Evolutionary conservation across 2,797 vertebrate species (phyloP).

Genomic region (Falco naumanni): DNA sequence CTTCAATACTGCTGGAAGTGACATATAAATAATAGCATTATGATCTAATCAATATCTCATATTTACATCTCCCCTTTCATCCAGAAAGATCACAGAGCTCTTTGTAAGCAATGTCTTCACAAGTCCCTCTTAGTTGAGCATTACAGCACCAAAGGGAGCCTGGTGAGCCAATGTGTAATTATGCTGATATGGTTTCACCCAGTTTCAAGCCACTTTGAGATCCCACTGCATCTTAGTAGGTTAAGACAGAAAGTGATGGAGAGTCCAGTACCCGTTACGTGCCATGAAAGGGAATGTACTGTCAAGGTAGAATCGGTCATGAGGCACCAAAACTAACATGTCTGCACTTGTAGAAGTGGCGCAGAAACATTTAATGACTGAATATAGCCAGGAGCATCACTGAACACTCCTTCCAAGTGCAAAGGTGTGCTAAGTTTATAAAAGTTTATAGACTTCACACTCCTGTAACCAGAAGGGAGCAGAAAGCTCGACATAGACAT

Average conservation of each 20-base stretch:
- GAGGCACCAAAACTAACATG: not conserved
- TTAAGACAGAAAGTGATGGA: not conserved
- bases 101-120: constrained; percentile 46
- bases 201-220: not conserved
- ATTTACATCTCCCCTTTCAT: constrained; percentile 65
- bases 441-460: not conserved
- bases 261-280: not conserved
- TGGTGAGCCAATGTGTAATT: constrained; percentile 26
- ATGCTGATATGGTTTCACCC: not conserved
- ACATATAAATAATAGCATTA: constrained; percentile 60
- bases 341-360: not conserved
- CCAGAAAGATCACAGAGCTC: constrained; percentile 58
- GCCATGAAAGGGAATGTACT: not conserved
- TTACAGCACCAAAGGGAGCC: constrained; percentile 30
- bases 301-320: not conserved
- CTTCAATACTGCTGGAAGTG: constrained; percentile 48
- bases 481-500: not conserved
- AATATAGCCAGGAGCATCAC: not conserved
- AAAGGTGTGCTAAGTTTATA: constrained; percentile 7
- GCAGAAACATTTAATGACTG: not conserved
- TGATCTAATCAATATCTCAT: constrained; percentile 60
- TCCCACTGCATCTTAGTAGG: not conserved
- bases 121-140: constrained; percentile 28
- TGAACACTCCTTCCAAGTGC: not conserved
- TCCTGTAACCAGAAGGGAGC: not conserved